These are phyloP conservation scores for Troides oblongomaculatus DNA, from an alignment of 2,888 invertebrate genomes.

Conservation along the genomic window DNA sequence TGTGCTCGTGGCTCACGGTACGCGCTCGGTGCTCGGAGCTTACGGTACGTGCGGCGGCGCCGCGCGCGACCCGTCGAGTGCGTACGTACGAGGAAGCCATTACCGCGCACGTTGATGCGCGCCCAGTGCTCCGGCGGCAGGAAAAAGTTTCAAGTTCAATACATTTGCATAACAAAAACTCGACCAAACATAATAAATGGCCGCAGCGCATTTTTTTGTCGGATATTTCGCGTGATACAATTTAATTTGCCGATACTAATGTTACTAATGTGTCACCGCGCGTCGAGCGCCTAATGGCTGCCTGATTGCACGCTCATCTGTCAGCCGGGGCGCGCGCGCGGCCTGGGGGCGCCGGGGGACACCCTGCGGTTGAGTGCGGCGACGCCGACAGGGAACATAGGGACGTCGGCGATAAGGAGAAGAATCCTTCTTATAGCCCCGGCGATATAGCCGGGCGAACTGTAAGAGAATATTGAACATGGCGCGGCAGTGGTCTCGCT, in stretches of 20 bases:
- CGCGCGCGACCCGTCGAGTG: neutral
- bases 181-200: neutral
- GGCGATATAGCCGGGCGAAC: no score
- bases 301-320: slow-evolving; percentile 7
- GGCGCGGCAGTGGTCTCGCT: no score
- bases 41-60: neutral
- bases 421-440: no score
- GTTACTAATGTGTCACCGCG: neutral
- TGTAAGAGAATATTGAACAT: no score
- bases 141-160: neutral
- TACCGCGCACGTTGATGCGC: no score
- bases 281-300: neutral
- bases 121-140: no score
- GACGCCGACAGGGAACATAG: no score
- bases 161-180: slow-evolving; percentile 3
- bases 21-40: neutral
- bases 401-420: no score
- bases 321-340: neutral
- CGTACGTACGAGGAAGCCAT: neutral
- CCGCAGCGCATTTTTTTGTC: neutral
- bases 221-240: slow-evolving; percentile 1
- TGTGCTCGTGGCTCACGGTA: no score
- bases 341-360: neutral
- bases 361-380: no score
- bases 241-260: neutral